Percentiles rank a stretch among this genome's conserved stretches.
These are phyloP conservation scores for Sibirionetta formosa DNA, from an alignment of 2,797 vertebrate species.

Conservation along the genomic window DNA sequence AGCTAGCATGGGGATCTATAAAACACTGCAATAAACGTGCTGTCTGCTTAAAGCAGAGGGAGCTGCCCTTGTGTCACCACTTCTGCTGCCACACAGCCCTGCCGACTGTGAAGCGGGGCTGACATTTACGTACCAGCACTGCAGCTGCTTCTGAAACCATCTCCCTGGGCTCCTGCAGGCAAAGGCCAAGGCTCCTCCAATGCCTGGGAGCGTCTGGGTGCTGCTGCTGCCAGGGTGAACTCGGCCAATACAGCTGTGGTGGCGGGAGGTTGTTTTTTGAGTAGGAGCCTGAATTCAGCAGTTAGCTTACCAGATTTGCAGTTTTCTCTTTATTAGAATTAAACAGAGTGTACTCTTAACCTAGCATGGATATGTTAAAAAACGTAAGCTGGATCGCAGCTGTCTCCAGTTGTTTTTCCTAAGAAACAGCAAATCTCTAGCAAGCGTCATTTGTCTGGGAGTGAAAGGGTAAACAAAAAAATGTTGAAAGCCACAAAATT, in stretches of 20 bases:
- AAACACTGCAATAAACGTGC: accelerated
- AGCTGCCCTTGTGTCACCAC: background rate
- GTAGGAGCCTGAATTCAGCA: background rate
- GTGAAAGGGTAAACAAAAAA: background rate
- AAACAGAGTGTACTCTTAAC: background rate
- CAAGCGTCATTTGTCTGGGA: background rate
- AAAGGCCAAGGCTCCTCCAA: accelerated
- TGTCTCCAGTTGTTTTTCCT: background rate
- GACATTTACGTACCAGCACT: accelerated
- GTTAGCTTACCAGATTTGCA: background rate
- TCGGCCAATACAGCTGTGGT: accelerated
- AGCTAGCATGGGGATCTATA: background rate
- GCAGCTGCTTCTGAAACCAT: accelerated
- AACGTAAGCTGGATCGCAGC: background rate
- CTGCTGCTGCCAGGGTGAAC: background rate
- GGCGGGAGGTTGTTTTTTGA: background rate
- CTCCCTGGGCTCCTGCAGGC: accelerated
- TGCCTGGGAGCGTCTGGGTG: background rate
- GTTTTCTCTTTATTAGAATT: background rate
- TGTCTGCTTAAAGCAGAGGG: background rate
- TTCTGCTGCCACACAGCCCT: accelerated
- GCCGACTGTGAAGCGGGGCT: accelerated
- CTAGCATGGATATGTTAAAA: background rate
- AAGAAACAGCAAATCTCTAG: background rate
- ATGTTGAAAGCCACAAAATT: background rate